These are phyloP conservation scores for Acronicta aceris DNA, from an alignment of 2,888 invertebrate species.

Conservation along the genomic window DNA sequence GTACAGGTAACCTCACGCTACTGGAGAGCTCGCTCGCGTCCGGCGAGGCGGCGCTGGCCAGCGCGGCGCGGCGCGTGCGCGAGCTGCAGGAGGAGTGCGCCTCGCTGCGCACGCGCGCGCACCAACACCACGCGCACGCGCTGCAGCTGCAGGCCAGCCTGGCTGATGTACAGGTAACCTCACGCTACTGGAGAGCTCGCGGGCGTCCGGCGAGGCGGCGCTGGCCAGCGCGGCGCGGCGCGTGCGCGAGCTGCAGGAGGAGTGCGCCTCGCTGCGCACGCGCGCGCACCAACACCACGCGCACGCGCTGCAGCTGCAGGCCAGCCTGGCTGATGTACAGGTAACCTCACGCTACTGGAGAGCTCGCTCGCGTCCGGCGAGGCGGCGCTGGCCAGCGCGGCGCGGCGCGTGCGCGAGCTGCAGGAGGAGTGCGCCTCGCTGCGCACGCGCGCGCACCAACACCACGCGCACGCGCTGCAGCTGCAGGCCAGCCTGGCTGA, in stretches of 20 bases:
- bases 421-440: slow-evolving; percentile 88
- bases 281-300: slow-evolving; percentile 88
- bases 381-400: slow-evolving; percentile 68
- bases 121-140: slow-evolving; percentile 85
- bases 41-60: slow-evolving; percentile 70
- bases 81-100: slow-evolving; percentile 90
- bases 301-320: slow-evolving; percentile 73
- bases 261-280: slow-evolving; percentile 88
- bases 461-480: slow-evolving; percentile 77
- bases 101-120: slow-evolving; percentile 86
- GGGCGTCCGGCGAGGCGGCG: slow-evolving; percentile 73
- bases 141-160: slow-evolving; percentile 83
- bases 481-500: slow-evolving; percentile 71
- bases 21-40: slow-evolving; percentile 66
- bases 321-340: slow-evolving; percentile 43
- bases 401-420: slow-evolving; percentile 73
- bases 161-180: slow-evolving; percentile 72
- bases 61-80: slow-evolving; percentile 73
- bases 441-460: slow-evolving; percentile 87
- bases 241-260: slow-evolving; percentile 82
- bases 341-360: slow-evolving; percentile 63
- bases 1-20: slow-evolving; percentile 61
- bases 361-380: slow-evolving; percentile 73
- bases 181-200: slow-evolving; percentile 71
- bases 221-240: slow-evolving; percentile 70